Evolutionary conservation across 2,797 vertebrate species (phyloP).

Genomic region (Artibeus jamaicensis): DNA sequence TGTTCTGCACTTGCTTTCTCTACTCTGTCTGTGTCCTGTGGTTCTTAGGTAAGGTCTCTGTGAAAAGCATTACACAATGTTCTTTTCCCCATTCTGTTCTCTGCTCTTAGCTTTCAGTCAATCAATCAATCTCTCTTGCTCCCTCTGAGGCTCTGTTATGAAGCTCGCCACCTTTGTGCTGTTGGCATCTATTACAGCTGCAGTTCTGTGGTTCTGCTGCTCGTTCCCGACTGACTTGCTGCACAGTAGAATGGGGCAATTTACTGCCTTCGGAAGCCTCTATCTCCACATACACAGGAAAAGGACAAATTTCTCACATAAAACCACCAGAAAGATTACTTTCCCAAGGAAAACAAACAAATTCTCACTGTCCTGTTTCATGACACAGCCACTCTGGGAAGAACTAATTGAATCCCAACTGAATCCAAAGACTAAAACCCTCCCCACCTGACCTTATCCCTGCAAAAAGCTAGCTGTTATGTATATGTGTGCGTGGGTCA

Average conservation of each 20-base stretch:
- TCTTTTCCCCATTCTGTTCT: slow-evolving; percentile 39
- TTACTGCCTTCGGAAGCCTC: slow-evolving; percentile 50
- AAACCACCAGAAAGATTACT: neutral
- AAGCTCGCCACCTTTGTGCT: slow-evolving; percentile 19
- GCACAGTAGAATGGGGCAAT: neutral
- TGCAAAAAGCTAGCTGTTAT: neutral
- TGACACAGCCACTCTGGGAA: neutral
- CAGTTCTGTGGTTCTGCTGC: neutral
- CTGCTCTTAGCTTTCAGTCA: slow-evolving; percentile 20
- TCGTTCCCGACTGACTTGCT: neutral
- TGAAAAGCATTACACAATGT: slow-evolving; percentile 10
- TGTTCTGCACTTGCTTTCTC: slow-evolving; percentile 21
- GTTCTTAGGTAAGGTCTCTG: slow-evolving; percentile 14
- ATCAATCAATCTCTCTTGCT: neutral
- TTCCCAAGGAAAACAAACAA: slow-evolving; percentile 51
- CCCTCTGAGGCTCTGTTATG: neutral
- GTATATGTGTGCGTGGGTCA: neutral
- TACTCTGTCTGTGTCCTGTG: neutral
- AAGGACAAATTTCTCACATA: neutral
- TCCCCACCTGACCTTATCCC: neutral
- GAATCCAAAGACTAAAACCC: neutral
- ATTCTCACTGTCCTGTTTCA: neutral
- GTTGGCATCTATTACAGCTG: neutral
- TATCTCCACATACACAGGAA: neutral
- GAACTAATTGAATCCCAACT: neutral